Base-by-base conservation (phyloP, 2,888 invertebrate genomes). In the Archaeoteleia sp. region DNA sequence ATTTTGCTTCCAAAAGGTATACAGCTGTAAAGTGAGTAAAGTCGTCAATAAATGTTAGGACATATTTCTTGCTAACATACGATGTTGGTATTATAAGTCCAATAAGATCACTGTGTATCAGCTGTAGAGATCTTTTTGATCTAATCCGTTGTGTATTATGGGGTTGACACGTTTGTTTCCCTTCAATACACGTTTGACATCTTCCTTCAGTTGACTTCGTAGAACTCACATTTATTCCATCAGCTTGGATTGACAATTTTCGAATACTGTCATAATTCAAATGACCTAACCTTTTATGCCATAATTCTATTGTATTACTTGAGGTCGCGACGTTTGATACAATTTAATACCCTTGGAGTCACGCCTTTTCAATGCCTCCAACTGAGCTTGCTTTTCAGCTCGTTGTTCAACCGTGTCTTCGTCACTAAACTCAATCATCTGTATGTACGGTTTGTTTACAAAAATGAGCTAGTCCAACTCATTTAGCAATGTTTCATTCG, bases 11-110 rank as follows among this genome's bases (percentile, higher is more conserved):
- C 14, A 70, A 1, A 4, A 13, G 9, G 7, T 72, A 74, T 4
- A 10, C 17, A 1, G 25, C 51, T 1, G 65, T 60, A 25, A 70
- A 74, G 25, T 77, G 77, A 0, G 78, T 77, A 46, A 58, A 78
- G 34, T 79, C 80, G 37, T 80, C 80, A 7, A 79, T 73, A 23
- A 77, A 71, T 0, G 72, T 67, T 1, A 61, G 13, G 3, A 63
- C 2, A 40, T 34, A 48, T 17, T 27, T 35, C 54, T 71, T 72
- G 8, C 63, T 71, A 23, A 75, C 74, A 9, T 67, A 39, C 1
- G 76, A 72, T n/a, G 17, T 54, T n/a, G 76, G 75, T 2, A 13
- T 57, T 4, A 79, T 63, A 1, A 74, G 75, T 2, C 78, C 76
- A 40, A 66, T 45, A 1, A 78, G 15, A 53, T 78, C 78, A 40